Evolutionary conservation across 2,888 invertebrate species (phyloP).

Genomic region (Micoletzkya japonica): DNA sequence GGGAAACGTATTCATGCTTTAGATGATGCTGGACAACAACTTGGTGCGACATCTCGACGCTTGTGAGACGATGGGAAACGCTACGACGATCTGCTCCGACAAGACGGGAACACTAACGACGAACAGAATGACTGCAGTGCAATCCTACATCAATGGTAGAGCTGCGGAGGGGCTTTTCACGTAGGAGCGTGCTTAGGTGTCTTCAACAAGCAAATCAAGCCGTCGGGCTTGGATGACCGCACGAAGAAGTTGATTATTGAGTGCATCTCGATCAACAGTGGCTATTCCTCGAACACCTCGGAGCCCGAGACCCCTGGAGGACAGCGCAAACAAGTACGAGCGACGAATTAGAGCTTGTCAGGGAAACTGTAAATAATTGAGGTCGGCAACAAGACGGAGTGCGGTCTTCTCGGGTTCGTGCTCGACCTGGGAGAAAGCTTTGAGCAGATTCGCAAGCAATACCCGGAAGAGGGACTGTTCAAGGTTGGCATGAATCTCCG

Average conservation of each 20-base stretch:
- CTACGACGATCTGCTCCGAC: conserved; percentile 70
- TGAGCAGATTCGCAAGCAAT: conserved; percentile 65
- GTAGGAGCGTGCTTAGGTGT: conserved; percentile 32
- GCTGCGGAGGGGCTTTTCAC: neutral
- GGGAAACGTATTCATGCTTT: too few relatives aligned
- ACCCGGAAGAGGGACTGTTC: conserved; percentile 66
- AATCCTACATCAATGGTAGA: conserved; percentile 69
- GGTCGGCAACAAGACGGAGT: conserved; percentile 70
- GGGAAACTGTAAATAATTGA: too few relatives aligned
- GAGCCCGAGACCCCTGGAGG: conserved; percentile 39
- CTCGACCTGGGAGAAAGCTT: conserved; percentile 66
- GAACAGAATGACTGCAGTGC: conserved; percentile 69
- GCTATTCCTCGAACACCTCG: conserved; percentile 45
- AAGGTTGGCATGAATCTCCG: conserved; percentile 43
- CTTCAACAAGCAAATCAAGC: conserved; percentile 42
- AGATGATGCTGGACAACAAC: conserved; percentile 70
- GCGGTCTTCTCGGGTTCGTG: conserved; percentile 68
- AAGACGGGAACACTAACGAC: conserved; percentile 70
- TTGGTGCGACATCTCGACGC: conserved; percentile 69
- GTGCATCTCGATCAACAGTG: conserved; percentile 73
- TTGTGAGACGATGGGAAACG: conserved; percentile 70
- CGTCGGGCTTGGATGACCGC: conserved; percentile 33
- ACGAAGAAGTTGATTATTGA: conserved; percentile 73
- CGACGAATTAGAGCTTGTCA: neutral
- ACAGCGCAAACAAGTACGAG: conserved; percentile 40